A percentile compares a stretch with the other conserved stretches of the same genome.
Conservation (phyloP, 2,113 vertebrate genomes). For the Rhineura floridana region DNA sequence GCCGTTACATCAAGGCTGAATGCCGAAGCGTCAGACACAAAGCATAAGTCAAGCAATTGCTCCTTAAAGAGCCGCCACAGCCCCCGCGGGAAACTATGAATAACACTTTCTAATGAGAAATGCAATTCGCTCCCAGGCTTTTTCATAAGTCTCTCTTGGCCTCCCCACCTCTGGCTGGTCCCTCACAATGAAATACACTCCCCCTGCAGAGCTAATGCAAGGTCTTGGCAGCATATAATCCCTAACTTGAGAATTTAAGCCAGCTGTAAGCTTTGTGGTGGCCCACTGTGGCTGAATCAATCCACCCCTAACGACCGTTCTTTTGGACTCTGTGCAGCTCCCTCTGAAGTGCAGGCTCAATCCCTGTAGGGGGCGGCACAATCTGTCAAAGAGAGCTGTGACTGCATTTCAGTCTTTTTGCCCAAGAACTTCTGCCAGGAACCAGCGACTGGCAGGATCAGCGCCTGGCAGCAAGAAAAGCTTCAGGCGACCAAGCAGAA, state of each 20-base stretch:
- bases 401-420: background rate
- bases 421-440: background rate
- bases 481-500: background rate
- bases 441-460: background rate
- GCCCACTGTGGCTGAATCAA: background rate
- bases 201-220: background rate
- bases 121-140: background rate
- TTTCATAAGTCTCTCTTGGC: background rate
- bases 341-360: background rate
- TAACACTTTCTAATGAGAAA: constrained; percentile 6
- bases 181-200: background rate
- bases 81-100: constrained; percentile 6
- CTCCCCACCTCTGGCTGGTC: background rate
- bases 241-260: constrained; percentile 12
- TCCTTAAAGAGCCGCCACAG: background rate
- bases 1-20: background rate
- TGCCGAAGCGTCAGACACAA: background rate
- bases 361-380: accelerated
- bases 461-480: background rate
- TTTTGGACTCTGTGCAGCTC: background rate
- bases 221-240: background rate
- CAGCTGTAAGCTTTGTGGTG: background rate
- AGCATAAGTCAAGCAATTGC: background rate
- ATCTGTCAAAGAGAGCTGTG: background rate
- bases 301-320: background rate